Conservation (phyloP, 64 coral and sea anemone genomes). For the Exaiptasia diaphana region DNA sequence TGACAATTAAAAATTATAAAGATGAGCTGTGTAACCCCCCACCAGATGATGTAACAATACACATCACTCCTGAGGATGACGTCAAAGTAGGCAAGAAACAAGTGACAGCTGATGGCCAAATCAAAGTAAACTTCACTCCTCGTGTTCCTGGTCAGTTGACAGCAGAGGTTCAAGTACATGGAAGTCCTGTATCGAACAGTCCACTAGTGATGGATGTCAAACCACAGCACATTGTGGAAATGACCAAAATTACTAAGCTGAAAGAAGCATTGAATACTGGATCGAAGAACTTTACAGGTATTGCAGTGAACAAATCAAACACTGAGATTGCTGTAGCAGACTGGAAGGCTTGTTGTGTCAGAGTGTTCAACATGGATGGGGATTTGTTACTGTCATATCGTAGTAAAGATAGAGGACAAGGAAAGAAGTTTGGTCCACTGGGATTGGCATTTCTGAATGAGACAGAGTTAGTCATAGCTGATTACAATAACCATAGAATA, state of each 20-base stretch:
- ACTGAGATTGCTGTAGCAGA: constrained; percentile 1
- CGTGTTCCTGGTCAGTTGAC: neutral
- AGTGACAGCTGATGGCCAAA: neutral
- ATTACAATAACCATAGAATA: constrained; percentile 15
- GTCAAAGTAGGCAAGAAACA: neutral
- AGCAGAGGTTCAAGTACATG: constrained; percentile 17
- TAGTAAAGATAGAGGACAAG: neutral
- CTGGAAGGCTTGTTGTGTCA: neutral
- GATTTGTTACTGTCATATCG: constrained; percentile 2
- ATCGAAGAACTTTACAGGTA: neutral
- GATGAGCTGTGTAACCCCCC: neutral
- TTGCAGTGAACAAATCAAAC: neutral
- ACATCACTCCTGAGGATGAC: constrained; percentile 6
- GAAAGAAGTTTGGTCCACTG: neutral
- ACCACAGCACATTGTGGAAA: neutral
- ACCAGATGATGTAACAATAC: neutral
- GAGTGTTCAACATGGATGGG: neutral
- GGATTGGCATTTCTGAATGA: constrained; percentile 33
- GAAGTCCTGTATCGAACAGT: neutral
- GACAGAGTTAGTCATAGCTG: constrained; percentile 19
- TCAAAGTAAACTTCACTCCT: neutral
- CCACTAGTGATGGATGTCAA: neutral
- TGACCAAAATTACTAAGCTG: neutral
- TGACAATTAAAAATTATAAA: too few relatives aligned
- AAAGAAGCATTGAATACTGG: neutral